phyloP scores from a whole-genome alignment of 1,140 invertebrate genomes.

The Panagrolaimus sp. region DNA sequence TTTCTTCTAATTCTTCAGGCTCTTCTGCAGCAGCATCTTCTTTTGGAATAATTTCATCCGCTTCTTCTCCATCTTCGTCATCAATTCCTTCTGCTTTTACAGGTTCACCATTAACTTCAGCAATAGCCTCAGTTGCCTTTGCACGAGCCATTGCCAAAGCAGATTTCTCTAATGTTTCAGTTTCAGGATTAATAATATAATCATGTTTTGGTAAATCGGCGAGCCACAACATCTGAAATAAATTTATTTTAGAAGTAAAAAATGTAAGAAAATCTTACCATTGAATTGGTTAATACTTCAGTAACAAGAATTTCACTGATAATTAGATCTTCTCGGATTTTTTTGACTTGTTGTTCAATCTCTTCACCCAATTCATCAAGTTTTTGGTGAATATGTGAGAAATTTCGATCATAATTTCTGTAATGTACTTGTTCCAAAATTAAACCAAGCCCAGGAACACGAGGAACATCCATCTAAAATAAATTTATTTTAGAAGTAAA shows the following conservation, averaged over 20 bases:
- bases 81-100: background rate
- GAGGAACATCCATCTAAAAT: conserved; percentile 75
- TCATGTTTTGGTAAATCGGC: conserved; percentile 36
- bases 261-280: conserved; percentile 23
- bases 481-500: background rate
- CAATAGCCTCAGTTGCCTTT: background rate
- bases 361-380: conserved; percentile 51
- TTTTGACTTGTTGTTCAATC: conserved; percentile 43
- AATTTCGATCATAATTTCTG: conserved; percentile 47
- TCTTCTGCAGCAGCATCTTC: background rate
- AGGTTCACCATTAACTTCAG: background rate
- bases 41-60: no score
- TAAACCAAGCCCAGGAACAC: conserved; percentile 83
- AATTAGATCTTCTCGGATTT: conserved; percentile 47
- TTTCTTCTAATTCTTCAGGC: background rate
- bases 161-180: conserved; percentile 11
- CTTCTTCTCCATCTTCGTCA: background rate
- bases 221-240: conserved; percentile 51
- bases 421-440: conserved; percentile 73
- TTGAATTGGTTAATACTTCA: conserved; percentile 25
- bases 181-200: conserved; percentile 20
- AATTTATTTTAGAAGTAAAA: background rate
- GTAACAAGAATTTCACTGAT: conserved; percentile 52
- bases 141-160: background rate
- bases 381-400: conserved; percentile 32